Percentiles rank a stretch among this genome's conserved stretches.
phyloP scores from a whole-genome alignment of 2,113 vertebrate genomes.

The Perccottus glenii region DNA sequence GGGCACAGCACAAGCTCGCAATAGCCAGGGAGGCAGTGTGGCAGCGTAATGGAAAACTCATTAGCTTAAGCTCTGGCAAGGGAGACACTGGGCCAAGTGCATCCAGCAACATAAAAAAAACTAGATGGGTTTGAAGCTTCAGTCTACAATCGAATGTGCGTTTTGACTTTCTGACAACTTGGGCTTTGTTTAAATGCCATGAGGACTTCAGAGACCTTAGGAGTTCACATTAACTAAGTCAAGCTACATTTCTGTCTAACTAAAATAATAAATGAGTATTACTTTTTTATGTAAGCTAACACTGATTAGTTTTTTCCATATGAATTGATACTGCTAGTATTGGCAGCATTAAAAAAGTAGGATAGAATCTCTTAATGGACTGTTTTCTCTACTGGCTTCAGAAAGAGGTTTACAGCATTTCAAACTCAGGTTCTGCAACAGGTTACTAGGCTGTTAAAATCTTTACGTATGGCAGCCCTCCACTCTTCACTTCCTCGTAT shows the following conservation, averaged over 20 bases:
- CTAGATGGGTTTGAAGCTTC: slow-evolving; percentile 53
- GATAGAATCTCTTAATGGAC: no score
- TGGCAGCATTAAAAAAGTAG: no score
- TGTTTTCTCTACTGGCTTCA: no score
- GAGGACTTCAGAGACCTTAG: slow-evolving; percentile 57
- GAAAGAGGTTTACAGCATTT: no score
- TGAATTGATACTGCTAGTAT: neutral
- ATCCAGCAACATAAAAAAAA: slow-evolving; percentile 60
- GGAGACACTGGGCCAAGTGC: slow-evolving; percentile 36
- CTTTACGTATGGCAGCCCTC: neutral
- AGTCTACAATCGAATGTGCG: slow-evolving; percentile 51
- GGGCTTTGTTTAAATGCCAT: slow-evolving; percentile 55
- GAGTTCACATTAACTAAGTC: slow-evolving; percentile 45
- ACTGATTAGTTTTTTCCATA: slow-evolving; percentile 34
- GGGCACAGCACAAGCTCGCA: slow-evolving; percentile 29
- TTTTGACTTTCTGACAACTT: slow-evolving; percentile 53
- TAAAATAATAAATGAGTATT: slow-evolving; percentile 47
- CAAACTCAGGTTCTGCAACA: no score
- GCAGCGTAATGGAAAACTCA: slow-evolving; percentile 68
- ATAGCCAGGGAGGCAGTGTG: slow-evolving; percentile 64
- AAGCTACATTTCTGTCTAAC: slow-evolving; percentile 38
- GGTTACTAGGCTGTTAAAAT: neutral
- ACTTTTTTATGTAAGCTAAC: slow-evolving; percentile 37
- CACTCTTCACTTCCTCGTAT: no score
- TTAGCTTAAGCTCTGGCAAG: slow-evolving; percentile 70